Conservation (phyloP, 2,888 invertebrate genomes). For the Chouioia cunea region DNA sequence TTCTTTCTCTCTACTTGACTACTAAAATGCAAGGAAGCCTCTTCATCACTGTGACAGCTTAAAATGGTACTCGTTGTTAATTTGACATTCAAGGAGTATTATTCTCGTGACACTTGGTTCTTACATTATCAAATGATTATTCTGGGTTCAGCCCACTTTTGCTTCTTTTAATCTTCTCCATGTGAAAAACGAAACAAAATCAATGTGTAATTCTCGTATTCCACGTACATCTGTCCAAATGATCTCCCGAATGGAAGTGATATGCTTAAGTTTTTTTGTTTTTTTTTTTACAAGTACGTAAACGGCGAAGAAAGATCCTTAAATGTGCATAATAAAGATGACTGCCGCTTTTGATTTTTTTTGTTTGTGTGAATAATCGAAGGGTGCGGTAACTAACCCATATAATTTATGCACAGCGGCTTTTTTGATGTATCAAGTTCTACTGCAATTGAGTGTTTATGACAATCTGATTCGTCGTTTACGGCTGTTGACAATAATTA, state of each 20-base stretch:
- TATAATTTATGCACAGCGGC: slow-evolving; percentile 13
- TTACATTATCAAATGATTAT: too few relatives aligned
- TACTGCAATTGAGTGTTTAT: slow-evolving; percentile 16
- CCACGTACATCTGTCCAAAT: too few relatives aligned
- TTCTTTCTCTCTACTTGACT: background rate
- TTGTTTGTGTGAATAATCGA: slow-evolving; percentile 27
- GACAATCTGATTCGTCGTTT: slow-evolving; percentile 21
- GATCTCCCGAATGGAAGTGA: too few relatives aligned
- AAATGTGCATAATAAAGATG: slow-evolving; percentile 35
- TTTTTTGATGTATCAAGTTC: slow-evolving; percentile 1
- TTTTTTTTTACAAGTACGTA: slow-evolving; percentile 12
- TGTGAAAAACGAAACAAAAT: too few relatives aligned
- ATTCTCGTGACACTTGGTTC: too few relatives aligned
- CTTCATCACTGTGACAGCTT: slow-evolving; percentile 8
- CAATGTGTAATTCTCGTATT: too few relatives aligned
- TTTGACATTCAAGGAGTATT: too few relatives aligned
- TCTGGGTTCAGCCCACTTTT: too few relatives aligned
- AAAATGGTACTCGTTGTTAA: too few relatives aligned
- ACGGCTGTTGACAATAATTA: slow-evolving; percentile 1
- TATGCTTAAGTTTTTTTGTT: background rate
- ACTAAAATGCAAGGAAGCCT: slow-evolving; percentile 14
- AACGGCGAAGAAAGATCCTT: slow-evolving; percentile 23
- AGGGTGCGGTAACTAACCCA: slow-evolving; percentile 38
- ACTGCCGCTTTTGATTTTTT: slow-evolving; percentile 23
- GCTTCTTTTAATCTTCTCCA: too few relatives aligned